Evolutionary conservation across 2,888 invertebrate species (phyloP), one percentile per base, ranked within the genome.

Genomic region (Amitus sp.): DNA sequence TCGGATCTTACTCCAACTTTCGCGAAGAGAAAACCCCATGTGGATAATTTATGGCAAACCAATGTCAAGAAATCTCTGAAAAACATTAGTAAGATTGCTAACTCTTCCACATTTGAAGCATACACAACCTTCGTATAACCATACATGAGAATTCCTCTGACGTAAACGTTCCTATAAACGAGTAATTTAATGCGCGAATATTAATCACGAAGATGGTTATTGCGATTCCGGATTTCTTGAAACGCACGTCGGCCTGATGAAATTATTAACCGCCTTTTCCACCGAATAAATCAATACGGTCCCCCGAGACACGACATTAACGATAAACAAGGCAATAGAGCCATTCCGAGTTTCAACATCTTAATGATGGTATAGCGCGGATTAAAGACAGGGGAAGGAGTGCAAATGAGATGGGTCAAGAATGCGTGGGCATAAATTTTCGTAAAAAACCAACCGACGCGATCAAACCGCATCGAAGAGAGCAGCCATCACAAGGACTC

Each of bases 371-470:
- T 23, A 40, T 47, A 34, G 13, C 37, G 9, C 47, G 47, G 19
- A 37, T 37, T 37, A 37, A 37, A 37, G 37, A 23, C 39, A 28
- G 27, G 37, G 28, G 40, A 39, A 17, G 45, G 45, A 28, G 53
- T 51, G 51, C 48, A 65, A 54, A 52, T 49, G 49, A 50, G 62
- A 15, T 30, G 19, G 46, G 49, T 50, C 48, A 59, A 49, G 49
- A 43, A 65, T 50, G 40, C 30, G 50, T 47, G 52, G 58, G 53
- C 65, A 69, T 70, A 70, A 69, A 70, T 70, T 69, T 70, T 66
- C 58, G 47, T 52, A 55, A 47, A 57, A 33, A 59, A 42, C 42
- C 52, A 54, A 61, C 43, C 18, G n/a, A 43, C 57, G 40, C 45
- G 62, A 60, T 49, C 54, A 60, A 60, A 60, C 51, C 53, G 46